Base-by-base conservation (phyloP, 2,797 vertebrate species). In the Momotus momota region DNA sequence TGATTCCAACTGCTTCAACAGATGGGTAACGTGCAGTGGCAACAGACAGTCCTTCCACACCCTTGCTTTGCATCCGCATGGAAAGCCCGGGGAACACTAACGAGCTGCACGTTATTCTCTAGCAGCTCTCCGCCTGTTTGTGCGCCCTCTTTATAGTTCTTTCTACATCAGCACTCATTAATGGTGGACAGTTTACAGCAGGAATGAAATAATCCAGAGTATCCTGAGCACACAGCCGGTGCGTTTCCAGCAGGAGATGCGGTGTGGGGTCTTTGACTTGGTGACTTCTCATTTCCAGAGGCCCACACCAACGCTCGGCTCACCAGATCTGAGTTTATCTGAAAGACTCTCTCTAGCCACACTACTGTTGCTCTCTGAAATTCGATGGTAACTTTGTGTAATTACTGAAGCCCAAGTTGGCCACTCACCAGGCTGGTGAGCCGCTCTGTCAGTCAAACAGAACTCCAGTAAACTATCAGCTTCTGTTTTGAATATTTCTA, bases 401-500 rank as follows among this genome's bases (percentile, higher is more conserved):
- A 26, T 20, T 77, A 35, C 55, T 67, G 71, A 87, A 41, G 55
- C n/a, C 29, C 2, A 15, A 55, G 33, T 26, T 93, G 86, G 81
- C 58, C 61, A 27, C 26, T 61, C 62, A 90, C 66, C 72, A 78
- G 22, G 27, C 35, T 81, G 65, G 23, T 81, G 18, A 88, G 58
- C 60, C 49, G 23, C 58, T 26, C 72, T 74, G 54, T 81, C 82
- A 88, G 62, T 88, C 51, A 66, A 75, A 54, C 35, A 88, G 85
- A 96, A 94, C 85, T 93, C 69, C 40, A 79, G 82, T 93, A 83
- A 95, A 79, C 31, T 52, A 52, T 91, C 80, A 72, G 43, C 58
- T 95, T 94, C 87, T 94, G 43, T 79, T 90, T 91, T 78, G 58
- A 81, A 73, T 66, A 75, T 95, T 95, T 74, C 54, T 86, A 10